A percentile compares a stretch with the other conserved stretches of the same genome.
Evolutionary conservation across 2,888 invertebrate species (phyloP).

Genomic region (Tiphia femorata): DNA sequence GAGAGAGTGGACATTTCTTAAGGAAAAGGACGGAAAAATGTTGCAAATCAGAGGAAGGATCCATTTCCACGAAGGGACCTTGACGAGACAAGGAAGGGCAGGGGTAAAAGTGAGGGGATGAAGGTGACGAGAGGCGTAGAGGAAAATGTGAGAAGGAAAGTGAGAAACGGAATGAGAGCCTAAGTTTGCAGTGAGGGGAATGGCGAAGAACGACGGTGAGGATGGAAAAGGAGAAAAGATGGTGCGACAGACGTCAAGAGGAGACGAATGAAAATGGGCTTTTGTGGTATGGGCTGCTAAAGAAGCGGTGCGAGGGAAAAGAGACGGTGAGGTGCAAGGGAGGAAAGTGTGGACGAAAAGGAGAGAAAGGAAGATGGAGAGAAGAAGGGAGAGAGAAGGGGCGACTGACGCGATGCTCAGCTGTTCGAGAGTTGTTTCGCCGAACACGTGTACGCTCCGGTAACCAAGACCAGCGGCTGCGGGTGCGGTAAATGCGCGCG

Average conservation of each 20-base stretch:
- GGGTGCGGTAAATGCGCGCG: slow-evolving; percentile 55
- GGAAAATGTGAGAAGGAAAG: not conserved
- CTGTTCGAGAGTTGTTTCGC: slow-evolving; percentile 58
- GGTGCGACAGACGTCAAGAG: slow-evolving; percentile 5
- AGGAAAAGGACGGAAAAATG: not conserved
- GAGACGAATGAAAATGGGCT: slow-evolving; percentile 20
- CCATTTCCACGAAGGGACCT: not conserved
- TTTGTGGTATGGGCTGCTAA: too few species aligned
- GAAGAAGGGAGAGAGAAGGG: slow-evolving; percentile 20
- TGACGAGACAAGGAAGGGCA: not conserved
- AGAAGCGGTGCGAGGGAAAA: slow-evolving; percentile 16
- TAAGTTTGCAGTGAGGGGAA: not conserved
- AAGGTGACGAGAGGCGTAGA: not conserved
- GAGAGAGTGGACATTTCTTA: too few species aligned
- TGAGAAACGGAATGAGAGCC: not conserved
- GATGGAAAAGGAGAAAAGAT: not conserved
- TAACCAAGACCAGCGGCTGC: slow-evolving; percentile 55
- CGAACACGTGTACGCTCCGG: slow-evolving; percentile 52
- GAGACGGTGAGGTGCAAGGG: slow-evolving; percentile 12
- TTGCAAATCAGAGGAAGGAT: not conserved
- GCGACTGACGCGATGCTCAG: slow-evolving; percentile 31
- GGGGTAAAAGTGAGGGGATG: not conserved
- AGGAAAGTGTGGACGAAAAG: slow-evolving; percentile 17
- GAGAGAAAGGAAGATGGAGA: slow-evolving; percentile 17
- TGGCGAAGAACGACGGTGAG: not conserved